Evolutionary conservation across 2,888 invertebrate species (phyloP), one percentile per base, ranked within the genome.

Genomic region (Andricus quercusramuli): DNA sequence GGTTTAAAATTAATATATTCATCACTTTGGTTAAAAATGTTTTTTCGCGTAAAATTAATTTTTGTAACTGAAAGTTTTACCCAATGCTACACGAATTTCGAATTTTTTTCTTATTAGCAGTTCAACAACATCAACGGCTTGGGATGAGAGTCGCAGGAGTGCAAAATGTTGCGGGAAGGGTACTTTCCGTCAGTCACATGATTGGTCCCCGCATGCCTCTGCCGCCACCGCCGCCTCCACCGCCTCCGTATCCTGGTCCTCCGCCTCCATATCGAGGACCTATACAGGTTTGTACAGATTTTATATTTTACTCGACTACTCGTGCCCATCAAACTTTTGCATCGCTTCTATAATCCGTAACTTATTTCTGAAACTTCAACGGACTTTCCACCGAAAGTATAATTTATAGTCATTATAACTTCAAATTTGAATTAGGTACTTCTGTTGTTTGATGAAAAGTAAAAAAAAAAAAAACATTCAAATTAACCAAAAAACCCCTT

Each of bases 171-270:
- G 88, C 92, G 4, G 93, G 94, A 3, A 89, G 93, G 85, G 91
- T 92, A 11, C 91, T 92, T 4, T 88, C 91, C 9, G 91, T 91
- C 0, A 90, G 91, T 84, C 92, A 91, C 51, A 92, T 92, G 91
- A 88, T 92, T 79, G 91, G 91, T 13, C 91, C 93, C 20, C 90
- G 93, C 83, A 91, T 93, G 91, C 91, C 93, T 4, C 86, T 92
- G 47, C 91, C 91, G 8, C 92, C 93, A 41, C 94, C 94, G 0
- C 94, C 95, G 15, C 95, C 96, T 44, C 96, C 96, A 4, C 96
- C 96, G 78, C 96, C 96, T 47, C 95, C 96, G 80, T 95, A 95
- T 92, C 95, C 95, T 32, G 96, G 96, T 74, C 96, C 96, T 9
- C 95, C 96, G 22, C 95, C 95, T n/a, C 95, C 95, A 22, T 95